Percentiles rank a stretch among this genome's conserved stretches.
These are phyloP conservation scores for Apogon hyalosoma DNA, from an alignment of 2,797 vertebrate genomes.

Conservation along the genomic window DNA sequence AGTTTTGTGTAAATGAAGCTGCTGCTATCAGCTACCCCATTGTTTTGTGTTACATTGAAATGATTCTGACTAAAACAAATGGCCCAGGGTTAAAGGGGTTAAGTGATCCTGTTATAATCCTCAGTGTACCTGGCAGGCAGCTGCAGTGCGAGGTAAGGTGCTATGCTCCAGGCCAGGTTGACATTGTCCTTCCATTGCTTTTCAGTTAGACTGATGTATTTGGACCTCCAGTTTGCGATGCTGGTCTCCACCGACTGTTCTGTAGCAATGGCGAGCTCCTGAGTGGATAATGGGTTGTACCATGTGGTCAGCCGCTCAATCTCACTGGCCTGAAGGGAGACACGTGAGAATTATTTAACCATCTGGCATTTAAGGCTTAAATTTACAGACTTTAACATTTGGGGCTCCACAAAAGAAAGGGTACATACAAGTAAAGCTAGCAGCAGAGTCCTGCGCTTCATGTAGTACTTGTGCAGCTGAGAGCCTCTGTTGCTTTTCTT, in stretches of 20 bases:
- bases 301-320: slow-evolving; percentile 95
- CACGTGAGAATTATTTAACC: too few relatives aligned
- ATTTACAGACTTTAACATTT: too few relatives aligned
- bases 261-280: slow-evolving; percentile 88
- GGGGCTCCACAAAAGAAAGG: not conserved
- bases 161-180: slow-evolving; percentile 96
- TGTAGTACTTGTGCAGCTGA: slow-evolving; percentile 98
- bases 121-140: slow-evolving; percentile 91
- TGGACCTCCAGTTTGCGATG: slow-evolving; percentile 96
- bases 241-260: slow-evolving; percentile 96
- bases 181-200: slow-evolving; percentile 99
- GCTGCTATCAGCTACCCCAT: too few relatives aligned
- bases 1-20: too few relatives aligned
- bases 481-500: slow-evolving; percentile 97
- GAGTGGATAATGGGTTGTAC: slow-evolving; percentile 96
- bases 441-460: slow-evolving; percentile 93
- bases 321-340: slow-evolving; percentile 91
- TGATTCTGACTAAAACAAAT: too few relatives aligned
- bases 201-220: slow-evolving; percentile 94
- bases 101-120: too few relatives aligned
- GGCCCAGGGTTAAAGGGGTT: too few relatives aligned
- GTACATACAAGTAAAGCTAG: slow-evolving; percentile 90
- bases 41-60: too few relatives aligned
- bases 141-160: slow-evolving; percentile 94
- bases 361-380: too few relatives aligned